Percentiles rank a stretch among this genome's conserved stretches.
Conservation (phyloP, 2,888 invertebrate genomes). For the Ophraella communa region DNA sequence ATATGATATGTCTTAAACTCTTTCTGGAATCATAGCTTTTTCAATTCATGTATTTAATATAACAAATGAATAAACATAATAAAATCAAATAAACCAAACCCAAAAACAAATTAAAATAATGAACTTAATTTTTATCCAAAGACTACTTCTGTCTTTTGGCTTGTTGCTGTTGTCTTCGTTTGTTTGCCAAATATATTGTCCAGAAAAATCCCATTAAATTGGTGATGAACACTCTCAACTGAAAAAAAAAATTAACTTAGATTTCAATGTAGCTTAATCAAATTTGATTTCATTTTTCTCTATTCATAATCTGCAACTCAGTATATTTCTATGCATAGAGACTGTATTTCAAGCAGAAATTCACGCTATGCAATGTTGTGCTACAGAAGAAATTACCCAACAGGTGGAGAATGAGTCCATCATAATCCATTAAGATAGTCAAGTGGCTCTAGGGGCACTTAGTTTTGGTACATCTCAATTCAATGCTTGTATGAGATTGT, state of each 20-base stretch:
- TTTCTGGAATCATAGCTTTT: too few species aligned
- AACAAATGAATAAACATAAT: not conserved
- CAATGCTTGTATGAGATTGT: too few species aligned
- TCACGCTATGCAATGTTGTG: too few species aligned
- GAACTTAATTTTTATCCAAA: not conserved
- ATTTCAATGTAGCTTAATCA: not conserved
- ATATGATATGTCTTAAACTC: too few species aligned
- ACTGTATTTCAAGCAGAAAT: too few species aligned
- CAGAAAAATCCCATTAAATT: slow-evolving; percentile 81
- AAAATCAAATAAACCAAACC: slow-evolving; percentile 6
- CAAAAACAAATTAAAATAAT: not conserved
- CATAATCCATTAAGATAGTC: too few species aligned
- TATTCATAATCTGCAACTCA: not conserved
- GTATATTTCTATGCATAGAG: too few species aligned
- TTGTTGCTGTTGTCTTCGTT: slow-evolving; percentile 66
- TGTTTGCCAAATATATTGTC: slow-evolving; percentile 76
- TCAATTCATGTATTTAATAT: not conserved
- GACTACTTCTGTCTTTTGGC: slow-evolving; percentile 39
- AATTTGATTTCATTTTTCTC: not conserved
- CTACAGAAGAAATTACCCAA: too few species aligned
- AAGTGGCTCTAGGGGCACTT: too few species aligned
- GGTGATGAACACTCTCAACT: slow-evolving; percentile 77
- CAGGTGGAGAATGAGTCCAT: too few species aligned
- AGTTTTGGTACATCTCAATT: too few species aligned
- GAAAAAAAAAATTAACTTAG: slow-evolving; percentile 52